phyloP scores from a whole-genome alignment of 2,113 vertebrate species.

The Donacobius atricapilla region DNA sequence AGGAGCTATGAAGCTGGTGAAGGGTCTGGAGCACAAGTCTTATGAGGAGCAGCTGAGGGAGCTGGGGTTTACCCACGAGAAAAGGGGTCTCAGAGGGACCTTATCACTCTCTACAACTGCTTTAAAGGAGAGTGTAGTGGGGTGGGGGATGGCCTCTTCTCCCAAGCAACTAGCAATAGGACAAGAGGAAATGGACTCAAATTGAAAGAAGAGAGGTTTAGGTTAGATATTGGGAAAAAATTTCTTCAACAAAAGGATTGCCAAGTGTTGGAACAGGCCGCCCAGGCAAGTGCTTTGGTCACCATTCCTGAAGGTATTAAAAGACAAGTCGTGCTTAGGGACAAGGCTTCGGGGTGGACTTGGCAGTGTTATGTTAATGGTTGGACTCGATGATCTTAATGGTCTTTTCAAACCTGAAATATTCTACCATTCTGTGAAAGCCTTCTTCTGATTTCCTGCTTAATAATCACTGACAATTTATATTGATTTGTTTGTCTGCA shows the following conservation, averaged over 20 bases:
- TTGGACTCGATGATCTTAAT: background rate
- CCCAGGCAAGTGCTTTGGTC: background rate
- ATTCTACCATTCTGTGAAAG: background rate
- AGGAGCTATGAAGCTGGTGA: background rate
- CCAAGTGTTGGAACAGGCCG: background rate
- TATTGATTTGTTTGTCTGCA: background rate
- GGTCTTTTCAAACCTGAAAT: background rate
- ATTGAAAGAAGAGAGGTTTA: background rate
- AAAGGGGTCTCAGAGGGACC: background rate
- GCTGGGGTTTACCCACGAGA: background rate
- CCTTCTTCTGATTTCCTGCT: background rate
- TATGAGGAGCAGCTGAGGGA: fast-evolving
- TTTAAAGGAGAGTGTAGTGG: background rate
- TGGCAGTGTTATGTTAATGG: fast-evolving
- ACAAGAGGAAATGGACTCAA: background rate
- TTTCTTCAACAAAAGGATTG: fast-evolving
- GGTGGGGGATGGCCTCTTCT: background rate
- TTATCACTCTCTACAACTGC: background rate
- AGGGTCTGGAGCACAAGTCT: background rate
- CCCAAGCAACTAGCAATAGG: fast-evolving
- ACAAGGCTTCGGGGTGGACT: background rate
- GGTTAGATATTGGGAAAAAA: background rate
- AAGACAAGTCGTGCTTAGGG: background rate
- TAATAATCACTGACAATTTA: background rate
- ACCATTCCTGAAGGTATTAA: background rate